Evolutionary conservation across 2,888 invertebrate species (phyloP).

Genomic region (Caenorhabditis parvicauda): DNA sequence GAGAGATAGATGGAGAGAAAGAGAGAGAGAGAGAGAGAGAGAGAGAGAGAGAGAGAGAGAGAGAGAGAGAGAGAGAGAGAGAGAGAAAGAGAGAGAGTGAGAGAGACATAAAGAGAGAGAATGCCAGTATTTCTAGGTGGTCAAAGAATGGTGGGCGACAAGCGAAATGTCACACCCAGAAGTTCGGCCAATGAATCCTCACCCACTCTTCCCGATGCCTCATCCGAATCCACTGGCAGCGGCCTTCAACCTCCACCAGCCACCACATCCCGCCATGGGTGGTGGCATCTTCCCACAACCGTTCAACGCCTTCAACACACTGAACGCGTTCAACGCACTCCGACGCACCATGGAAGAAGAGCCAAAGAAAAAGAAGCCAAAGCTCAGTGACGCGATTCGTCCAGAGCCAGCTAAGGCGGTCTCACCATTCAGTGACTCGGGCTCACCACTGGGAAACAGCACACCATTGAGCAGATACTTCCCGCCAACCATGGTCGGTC

Average conservation of each 20-base stretch:
- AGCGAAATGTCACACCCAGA: slow-evolving; percentile 18
- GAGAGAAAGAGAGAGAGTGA: not conserved
- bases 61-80: not conserved
- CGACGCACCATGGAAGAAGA: slow-evolving; percentile 25
- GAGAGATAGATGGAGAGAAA: slow-evolving; percentile 17
- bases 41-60: too few species aligned
- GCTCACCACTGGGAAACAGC: slow-evolving; percentile 14
- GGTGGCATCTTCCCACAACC: slow-evolving; percentile 41
- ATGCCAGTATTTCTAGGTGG: slow-evolving; percentile 14
- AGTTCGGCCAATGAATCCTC: not conserved
- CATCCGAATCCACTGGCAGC: slow-evolving; percentile 1
- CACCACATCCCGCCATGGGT: slow-evolving; percentile 1
- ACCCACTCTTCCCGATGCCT: not conserved
- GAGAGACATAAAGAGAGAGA: too few species aligned
- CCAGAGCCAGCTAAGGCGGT: slow-evolving; percentile 20
- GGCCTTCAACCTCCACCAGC: not conserved
- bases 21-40: slow-evolving; percentile 21
- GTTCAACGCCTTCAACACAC: slow-evolving; percentile 32
- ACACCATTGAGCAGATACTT: slow-evolving; percentile 18
- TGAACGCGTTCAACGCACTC: slow-evolving; percentile 28
- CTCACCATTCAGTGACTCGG: slow-evolving; percentile 29
- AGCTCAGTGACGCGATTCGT: slow-evolving; percentile 18
- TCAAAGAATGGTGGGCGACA: slow-evolving; percentile 32
- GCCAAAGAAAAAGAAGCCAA: slow-evolving; percentile 24
- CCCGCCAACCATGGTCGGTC: slow-evolving; percentile 58